Percentiles rank a stretch among this genome's conserved stretches.
Evolutionary conservation across 2,797 vertebrate genomes (phyloP).

Genomic region (Fratercula arctica): DNA sequence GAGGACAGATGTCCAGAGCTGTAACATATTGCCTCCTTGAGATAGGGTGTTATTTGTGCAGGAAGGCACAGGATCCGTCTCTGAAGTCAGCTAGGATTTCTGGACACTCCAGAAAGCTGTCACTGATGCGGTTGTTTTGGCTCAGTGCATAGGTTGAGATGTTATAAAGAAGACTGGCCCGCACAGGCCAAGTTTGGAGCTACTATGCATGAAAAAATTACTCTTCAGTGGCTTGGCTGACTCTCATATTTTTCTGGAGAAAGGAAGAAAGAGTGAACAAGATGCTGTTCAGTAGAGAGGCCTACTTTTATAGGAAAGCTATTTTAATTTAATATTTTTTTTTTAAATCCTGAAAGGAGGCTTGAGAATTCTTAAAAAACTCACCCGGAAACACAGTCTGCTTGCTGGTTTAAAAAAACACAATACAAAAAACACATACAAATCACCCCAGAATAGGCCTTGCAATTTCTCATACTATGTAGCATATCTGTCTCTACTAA

Average conservation of each 20-base stretch:
- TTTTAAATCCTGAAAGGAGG: background rate
- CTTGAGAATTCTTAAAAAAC: background rate
- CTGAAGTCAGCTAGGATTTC: background rate
- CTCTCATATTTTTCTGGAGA: background rate
- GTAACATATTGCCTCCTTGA: background rate
- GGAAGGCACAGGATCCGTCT: background rate
- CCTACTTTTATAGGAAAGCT: background rate
- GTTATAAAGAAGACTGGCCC: background rate
- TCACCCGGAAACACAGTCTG: background rate
- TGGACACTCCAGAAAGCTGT: background rate
- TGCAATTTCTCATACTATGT: background rate
- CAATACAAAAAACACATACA: background rate
- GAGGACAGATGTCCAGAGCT: background rate
- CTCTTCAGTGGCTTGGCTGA: background rate
- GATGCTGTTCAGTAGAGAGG: background rate
- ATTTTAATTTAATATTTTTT: background rate
- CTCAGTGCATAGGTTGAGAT: background rate
- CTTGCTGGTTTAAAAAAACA: background rate
- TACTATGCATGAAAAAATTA: background rate
- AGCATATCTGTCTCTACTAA: constrained; percentile 18
- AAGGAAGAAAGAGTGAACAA: background rate
- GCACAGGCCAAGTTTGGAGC: background rate
- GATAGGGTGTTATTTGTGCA: background rate
- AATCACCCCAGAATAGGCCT: background rate
- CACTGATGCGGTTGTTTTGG: background rate